phyloP scores from a whole-genome alignment of 2,797 vertebrate genomes.

The Lerista edwardsae region DNA sequence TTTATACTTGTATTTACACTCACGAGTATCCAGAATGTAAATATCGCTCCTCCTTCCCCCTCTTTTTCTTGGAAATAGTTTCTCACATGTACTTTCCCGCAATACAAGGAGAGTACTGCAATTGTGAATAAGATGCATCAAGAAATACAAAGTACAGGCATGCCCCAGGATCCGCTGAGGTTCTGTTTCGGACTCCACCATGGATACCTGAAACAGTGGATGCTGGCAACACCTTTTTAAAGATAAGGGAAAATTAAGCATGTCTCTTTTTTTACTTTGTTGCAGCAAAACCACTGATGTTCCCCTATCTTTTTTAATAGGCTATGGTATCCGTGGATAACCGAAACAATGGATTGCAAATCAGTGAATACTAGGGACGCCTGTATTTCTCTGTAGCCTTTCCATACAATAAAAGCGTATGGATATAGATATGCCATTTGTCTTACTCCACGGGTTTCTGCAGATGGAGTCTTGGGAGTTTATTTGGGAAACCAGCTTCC shows the following conservation, averaged over 20 bases:
- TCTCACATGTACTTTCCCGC: neutral
- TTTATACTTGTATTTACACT: neutral
- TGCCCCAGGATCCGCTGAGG: no score
- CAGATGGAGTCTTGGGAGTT: neutral
- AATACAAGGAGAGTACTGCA: neutral
- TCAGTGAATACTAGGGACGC: no score
- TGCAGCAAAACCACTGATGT: no score
- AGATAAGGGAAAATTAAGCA: no score
- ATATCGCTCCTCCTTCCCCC: neutral
- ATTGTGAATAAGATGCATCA: neutral
- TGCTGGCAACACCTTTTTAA: no score
- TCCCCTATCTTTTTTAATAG: no score
- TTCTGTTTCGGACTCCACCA: no score
- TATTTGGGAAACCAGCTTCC: neutral
- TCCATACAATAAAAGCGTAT: neutral
- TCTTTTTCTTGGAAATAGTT: neutral
- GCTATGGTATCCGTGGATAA: no score
- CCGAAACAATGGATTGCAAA: no score
- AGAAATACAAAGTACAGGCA: neutral
- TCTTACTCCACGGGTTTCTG: no score
- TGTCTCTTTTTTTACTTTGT: no score
- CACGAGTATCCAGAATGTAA: neutral
- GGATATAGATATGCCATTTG: neutral
- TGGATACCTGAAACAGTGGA: no score
- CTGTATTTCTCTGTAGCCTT: neutral